Evolutionary conservation across 2,797 vertebrate genomes (phyloP).

Genomic region (Gobio occitaniae): DNA sequence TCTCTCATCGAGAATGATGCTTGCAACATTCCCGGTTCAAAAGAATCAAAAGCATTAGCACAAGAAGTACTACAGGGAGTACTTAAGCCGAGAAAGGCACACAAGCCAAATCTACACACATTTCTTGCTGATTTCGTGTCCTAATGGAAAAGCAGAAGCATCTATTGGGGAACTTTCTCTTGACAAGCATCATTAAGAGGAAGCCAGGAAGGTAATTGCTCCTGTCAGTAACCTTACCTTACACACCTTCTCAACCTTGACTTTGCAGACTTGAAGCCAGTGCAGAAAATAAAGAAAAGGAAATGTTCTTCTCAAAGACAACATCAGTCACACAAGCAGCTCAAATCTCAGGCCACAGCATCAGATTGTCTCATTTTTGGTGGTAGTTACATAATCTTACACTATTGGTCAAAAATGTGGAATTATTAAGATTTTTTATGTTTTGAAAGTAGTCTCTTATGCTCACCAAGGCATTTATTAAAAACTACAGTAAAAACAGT

Average conservation of each 20-base stretch:
- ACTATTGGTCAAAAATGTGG: neutral
- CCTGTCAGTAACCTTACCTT: conserved; percentile 45
- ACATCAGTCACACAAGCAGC: conserved; percentile 15
- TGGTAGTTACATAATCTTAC: conserved; percentile 38
- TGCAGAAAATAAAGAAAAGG: conserved; percentile 41
- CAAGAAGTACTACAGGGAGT: neutral
- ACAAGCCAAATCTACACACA: conserved; percentile 15
- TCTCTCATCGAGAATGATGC: conserved; percentile 1
- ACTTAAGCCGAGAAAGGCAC: neutral
- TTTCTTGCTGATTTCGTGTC: conserved; percentile 8
- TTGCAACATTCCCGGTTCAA: neutral
- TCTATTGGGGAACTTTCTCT: conserved; percentile 19
- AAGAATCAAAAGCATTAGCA: conserved; percentile 8
- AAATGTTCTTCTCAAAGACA: conserved; percentile 42
- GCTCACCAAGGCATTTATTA: neutral
- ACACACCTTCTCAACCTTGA: conserved; percentile 31
- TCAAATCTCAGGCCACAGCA: conserved; percentile 14
- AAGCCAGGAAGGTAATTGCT: conserved; percentile 9
- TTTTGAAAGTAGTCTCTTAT: neutral
- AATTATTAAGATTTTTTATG: neutral
- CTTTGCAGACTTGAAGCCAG: conserved; percentile 37
- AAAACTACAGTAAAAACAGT: neutral
- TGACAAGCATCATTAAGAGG: conserved; percentile 29
- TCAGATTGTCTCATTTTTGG: neutral
- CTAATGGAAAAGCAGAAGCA: conserved; percentile 27